These are phyloP conservation scores for Sinohyriopsis cumingii DNA, from an alignment of 2,888 invertebrate species.

Conservation along the genomic window DNA sequence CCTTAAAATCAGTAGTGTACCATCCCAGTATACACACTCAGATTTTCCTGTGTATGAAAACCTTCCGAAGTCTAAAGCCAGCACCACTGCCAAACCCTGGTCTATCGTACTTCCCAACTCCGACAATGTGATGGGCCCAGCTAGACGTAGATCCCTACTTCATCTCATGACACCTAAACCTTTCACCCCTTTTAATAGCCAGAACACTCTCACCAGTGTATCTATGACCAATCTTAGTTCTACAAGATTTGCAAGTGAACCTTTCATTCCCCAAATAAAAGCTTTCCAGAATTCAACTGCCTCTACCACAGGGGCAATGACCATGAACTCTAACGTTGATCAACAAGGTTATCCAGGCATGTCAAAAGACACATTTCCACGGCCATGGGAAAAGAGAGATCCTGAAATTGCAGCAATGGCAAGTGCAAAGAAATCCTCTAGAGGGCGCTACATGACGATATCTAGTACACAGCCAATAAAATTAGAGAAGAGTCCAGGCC, in stretches of 20 bases:
- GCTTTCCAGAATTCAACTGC: no score
- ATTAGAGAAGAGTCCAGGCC: constrained; percentile 45
- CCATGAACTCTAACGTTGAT: no score
- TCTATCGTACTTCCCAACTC: constrained; percentile 30
- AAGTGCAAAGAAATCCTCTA: constrained; percentile 3
- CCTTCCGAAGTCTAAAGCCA: constrained; percentile 41
- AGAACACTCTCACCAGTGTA: constrained; percentile 7
- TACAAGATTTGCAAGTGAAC: no score
- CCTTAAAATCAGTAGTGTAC: no score
- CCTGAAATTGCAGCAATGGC: background rate
- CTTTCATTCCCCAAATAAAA: no score
- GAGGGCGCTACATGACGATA: constrained; percentile 86
- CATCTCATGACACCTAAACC: constrained; percentile 62
- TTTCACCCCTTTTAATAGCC: constrained; percentile 42
- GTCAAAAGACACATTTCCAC: no score
- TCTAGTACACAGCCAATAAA: constrained; percentile 75
- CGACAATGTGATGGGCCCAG: constrained; percentile 33
- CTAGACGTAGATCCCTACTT: constrained; percentile 49
- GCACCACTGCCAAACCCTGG: constrained; percentile 30
- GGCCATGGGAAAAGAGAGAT: background rate
- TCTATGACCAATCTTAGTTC: no score
- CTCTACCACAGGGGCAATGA: no score
- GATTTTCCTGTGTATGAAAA: constrained; percentile 57
- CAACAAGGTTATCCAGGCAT: no score
- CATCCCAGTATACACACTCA: constrained; percentile 25